phyloP scores from a whole-genome alignment of 2,888 invertebrate species.

The Drosophila meridiana region DNA sequence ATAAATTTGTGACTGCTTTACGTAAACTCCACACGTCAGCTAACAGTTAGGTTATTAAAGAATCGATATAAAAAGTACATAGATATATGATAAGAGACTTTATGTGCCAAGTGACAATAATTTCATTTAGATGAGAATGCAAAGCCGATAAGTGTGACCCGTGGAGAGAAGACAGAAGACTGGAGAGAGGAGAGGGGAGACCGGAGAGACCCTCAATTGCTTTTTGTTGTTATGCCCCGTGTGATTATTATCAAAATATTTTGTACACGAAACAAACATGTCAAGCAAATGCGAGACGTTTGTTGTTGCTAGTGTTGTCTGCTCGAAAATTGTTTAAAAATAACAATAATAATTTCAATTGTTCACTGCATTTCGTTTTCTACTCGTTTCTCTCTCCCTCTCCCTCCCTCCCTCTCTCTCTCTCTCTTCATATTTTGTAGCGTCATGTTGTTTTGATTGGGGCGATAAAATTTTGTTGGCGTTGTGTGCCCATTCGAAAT shows the following conservation, averaged over 20 bases:
- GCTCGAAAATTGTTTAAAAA: slow-evolving; percentile 52
- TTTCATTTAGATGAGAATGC: slow-evolving; percentile 70
- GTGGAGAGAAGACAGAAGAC: neutral
- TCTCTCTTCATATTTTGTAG: slow-evolving; percentile 38
- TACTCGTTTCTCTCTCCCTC: neutral
- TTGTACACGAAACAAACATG: slow-evolving; percentile 75
- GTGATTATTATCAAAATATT: slow-evolving; percentile 75
- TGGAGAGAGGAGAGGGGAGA: no score
- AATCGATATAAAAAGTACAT: slow-evolving; percentile 34
- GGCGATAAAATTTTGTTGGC: slow-evolving; percentile 52
- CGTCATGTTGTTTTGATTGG: slow-evolving; percentile 71
- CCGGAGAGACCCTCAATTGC: slow-evolving; percentile 53
- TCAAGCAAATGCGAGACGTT: slow-evolving; percentile 68
- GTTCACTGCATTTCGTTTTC: slow-evolving; percentile 58
- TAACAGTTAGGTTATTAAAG: slow-evolving; percentile 51
- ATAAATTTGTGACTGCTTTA: slow-evolving; percentile 13
- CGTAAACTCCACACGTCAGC: slow-evolving; percentile 49
- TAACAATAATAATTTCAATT: slow-evolving; percentile 68
- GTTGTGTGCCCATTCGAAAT: slow-evolving; percentile 42
- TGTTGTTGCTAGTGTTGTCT: slow-evolving; percentile 19
- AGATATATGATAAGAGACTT: slow-evolving; percentile 21
- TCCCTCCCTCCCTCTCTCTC: neutral
- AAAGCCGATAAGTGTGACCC: slow-evolving; percentile 58
- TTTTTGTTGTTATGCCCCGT: slow-evolving; percentile 59
- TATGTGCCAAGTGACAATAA: slow-evolving; percentile 56